Base-by-base conservation (phyloP, 2,888 invertebrate species). In the Tetranychus truncatus region DNA sequence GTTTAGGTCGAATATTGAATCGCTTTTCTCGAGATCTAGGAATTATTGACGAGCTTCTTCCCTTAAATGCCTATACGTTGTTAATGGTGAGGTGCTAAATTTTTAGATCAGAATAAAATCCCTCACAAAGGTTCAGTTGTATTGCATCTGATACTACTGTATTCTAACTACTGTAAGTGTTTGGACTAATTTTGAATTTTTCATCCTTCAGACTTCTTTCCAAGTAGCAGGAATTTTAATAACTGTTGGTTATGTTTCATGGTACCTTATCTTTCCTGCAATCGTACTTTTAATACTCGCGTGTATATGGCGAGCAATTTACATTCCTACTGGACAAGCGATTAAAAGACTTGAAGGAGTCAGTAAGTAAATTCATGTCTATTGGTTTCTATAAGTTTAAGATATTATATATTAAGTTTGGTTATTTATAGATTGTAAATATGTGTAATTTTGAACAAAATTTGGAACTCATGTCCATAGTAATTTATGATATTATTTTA, bases 71-170 rank as follows among this genome's bases (percentile, higher is more conserved):
- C 76, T 83, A 81, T 77, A 84, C 84, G 78, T 82, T 82, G 77
- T 76, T 83, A 6, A 82, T 82, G 81, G 83, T 83, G 79, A 67
- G 75, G 3, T 34, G 34, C 4, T 5, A 34, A 34, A 34, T 3
- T 34, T 34, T 34, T 34, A 34, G 34, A 34, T 3, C 34, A 34
- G 34, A 34, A 34, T 24, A 24, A 24, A 1, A 24, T 24, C 24
- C 2, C 85, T 89, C n/a, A n/a, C n/a, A n/a, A n/a, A n/a, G n/a
- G n/a, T n/a, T n/a, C 83, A 88, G 90, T 74, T 88, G 84, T 66
- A 11, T 84, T 15, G 84, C 84, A 66, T 82, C 84, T 18, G 79
- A 86, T n/a, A n/a, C n/a, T n/a, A n/a, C n/a, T n/a, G n/a, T n/a
- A 78, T 83, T 18, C 82, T 24, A n/a, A n/a, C n/a, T n/a, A n/a